These are phyloP conservation scores for Hippocampus mohnikei DNA, from an alignment of 2,113 vertebrate genomes.

Conservation along the genomic window DNA sequence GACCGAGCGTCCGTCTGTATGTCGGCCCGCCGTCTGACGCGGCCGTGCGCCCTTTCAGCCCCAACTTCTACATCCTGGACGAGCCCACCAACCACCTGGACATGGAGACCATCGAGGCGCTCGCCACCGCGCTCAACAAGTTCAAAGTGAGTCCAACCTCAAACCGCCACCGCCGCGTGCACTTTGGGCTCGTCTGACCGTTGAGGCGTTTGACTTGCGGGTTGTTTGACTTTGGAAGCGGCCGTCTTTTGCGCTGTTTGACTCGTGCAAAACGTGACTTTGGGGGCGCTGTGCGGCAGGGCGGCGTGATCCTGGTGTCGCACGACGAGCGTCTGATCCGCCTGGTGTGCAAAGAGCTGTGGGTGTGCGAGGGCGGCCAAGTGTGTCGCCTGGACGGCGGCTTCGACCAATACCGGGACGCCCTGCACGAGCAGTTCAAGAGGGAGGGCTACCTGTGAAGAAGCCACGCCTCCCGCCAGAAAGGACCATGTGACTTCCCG, in stretches of 20 bases:
- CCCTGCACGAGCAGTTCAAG: conserved; percentile 93
- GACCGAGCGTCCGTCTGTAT: not conserved
- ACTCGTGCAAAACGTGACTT: too few species aligned
- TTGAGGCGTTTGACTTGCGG: not conserved
- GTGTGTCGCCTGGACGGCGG: conserved; percentile 88
- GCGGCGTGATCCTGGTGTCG: conserved; percentile 91
- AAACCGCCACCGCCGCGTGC: too few species aligned
- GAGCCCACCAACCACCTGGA: conserved; percentile 98
- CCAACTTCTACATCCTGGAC: conserved; percentile 96
- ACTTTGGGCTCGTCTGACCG: too few species aligned
- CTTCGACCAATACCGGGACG: conserved; percentile 93
- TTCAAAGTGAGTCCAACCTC: conserved; percentile 75
- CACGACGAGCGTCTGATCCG: conserved; percentile 95
- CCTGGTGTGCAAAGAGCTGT: conserved; percentile 90
- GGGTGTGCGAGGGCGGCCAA: conserved; percentile 84
- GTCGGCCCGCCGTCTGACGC: not conserved
- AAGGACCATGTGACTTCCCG: conserved; percentile 15
- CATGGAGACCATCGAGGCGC: conserved; percentile 97
- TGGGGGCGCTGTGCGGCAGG: conserved; percentile 63
- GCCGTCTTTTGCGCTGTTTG: too few species aligned
- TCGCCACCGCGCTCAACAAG: conserved; percentile 86
- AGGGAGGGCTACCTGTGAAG: conserved; percentile 93
- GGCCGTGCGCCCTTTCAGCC: conserved; percentile 68
- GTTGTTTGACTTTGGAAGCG: not conserved
- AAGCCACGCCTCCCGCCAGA: conserved; percentile 1